phyloP scores from a whole-genome alignment of 2,888 invertebrate species.

The Polyploca ridens region DNA sequence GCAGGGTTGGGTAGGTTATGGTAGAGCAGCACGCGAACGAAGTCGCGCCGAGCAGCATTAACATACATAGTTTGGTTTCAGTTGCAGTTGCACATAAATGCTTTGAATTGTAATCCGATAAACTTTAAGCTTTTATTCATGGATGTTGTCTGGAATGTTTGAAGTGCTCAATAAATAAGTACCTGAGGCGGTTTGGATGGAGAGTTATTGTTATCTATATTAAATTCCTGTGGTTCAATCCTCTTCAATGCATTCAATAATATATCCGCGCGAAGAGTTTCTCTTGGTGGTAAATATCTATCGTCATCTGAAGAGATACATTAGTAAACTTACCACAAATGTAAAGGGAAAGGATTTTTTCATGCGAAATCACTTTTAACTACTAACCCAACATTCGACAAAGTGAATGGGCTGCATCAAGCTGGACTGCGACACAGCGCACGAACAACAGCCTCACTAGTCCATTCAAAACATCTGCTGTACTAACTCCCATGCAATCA shows the following conservation, averaged over 20 bases:
- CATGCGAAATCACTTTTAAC: too few relatives aligned
- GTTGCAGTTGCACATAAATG: too few relatives aligned
- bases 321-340: neutral
- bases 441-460: conserved; percentile 71
- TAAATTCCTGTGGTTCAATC: conserved; percentile 68
- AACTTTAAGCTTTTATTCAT: too few relatives aligned
- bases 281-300: conserved; percentile 71
- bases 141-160: too few relatives aligned
- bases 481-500: conserved; percentile 83
- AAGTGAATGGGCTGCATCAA: conserved; percentile 71
- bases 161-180: too few relatives aligned
- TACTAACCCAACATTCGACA: conserved; percentile 62
- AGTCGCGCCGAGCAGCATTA: too few relatives aligned
- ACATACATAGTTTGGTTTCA: too few relatives aligned
- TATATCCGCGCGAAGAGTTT: conserved; percentile 69
- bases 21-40: too few relatives aligned
- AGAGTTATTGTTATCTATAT: conserved; percentile 62
- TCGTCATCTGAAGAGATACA: conserved; percentile 61
- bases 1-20: too few relatives aligned
- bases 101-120: too few relatives aligned
- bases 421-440: conserved; percentile 68
- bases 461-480: conserved; percentile 75
- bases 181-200: conserved; percentile 65
- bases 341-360: neutral
- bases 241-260: conserved; percentile 66